Conservation (phyloP, 2,797 vertebrate genomes). For the Gadopsis bispinosus region DNA sequence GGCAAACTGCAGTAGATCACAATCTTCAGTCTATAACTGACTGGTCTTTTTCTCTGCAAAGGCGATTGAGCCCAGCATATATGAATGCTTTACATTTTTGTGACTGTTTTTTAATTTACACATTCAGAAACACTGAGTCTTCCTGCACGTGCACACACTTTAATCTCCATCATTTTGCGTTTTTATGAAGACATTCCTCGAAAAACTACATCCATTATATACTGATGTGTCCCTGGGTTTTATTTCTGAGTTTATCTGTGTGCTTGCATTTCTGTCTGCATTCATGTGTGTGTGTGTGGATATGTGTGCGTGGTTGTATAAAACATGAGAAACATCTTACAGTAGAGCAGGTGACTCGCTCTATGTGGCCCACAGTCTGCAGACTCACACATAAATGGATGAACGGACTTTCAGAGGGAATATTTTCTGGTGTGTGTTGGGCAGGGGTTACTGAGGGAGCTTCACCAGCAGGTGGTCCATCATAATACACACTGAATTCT, state of each 20-base stretch:
- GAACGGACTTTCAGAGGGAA: constrained; percentile 13
- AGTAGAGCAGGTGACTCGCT: constrained; percentile 19
- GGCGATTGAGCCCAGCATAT: not conserved
- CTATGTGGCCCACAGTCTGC: not conserved
- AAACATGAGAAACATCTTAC: constrained; percentile 47
- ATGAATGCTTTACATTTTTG: not conserved
- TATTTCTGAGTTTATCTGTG: not conserved
- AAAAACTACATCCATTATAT: constrained; percentile 1
- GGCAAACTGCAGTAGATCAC: not conserved
- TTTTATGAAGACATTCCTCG: not conserved
- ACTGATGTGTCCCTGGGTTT: not conserved
- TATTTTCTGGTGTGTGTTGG: not conserved
- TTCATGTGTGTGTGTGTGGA: constrained; percentile 1
- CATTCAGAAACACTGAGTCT: not conserved
- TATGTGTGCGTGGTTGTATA: constrained; percentile 47
- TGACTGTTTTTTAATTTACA: not conserved
- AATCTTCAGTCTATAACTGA: not conserved
- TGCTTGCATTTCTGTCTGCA: not conserved
- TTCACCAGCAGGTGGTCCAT: constrained; percentile 66
- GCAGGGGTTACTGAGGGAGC: not conserved
- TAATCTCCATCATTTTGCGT: constrained; percentile 17
- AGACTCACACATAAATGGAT: not conserved
- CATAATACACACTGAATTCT: constrained; percentile 63
- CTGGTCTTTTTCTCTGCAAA: not conserved
- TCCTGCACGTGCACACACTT: not conserved